Conservation (phyloP, 2,888 invertebrate genomes). For the Tuta absoluta region DNA sequence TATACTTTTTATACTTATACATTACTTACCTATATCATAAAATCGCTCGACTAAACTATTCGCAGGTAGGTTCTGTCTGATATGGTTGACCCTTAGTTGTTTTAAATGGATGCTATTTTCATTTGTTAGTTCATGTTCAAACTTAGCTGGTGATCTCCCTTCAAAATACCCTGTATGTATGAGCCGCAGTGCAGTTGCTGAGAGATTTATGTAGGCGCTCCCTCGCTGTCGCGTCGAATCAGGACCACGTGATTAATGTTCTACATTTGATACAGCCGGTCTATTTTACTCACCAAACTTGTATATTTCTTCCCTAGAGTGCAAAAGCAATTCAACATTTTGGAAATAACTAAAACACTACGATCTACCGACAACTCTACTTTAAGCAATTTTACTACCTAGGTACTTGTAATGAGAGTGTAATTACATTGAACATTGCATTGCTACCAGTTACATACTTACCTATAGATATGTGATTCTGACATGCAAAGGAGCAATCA, state of each 20-base stretch:
- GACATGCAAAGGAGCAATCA: conserved; percentile 16
- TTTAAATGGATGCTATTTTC: too few relatives aligned
- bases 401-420: too few relatives aligned
- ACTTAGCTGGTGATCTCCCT: background rate
- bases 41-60: too few relatives aligned
- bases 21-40: too few relatives aligned
- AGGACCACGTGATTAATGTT: conserved; percentile 65
- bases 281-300: background rate
- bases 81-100: too few relatives aligned
- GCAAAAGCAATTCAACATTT: too few relatives aligned
- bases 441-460: background rate
- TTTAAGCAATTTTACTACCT: too few relatives aligned
- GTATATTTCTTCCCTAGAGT: background rate
- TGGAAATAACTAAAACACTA: too few relatives aligned
- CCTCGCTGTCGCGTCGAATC: conserved; percentile 50
- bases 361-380: too few relatives aligned
- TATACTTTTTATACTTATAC: too few relatives aligned
- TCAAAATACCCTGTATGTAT: background rate
- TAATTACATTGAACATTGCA: too few relatives aligned
- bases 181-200: conserved; percentile 66
- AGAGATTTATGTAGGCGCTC: conserved; percentile 65
- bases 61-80: too few relatives aligned
- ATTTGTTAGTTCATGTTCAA: background rate
- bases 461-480: conserved; percentile 5
- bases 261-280: conserved; percentile 41